These are phyloP conservation scores for Valencia hispanica DNA, from an alignment of 2,797 vertebrate species.

Conservation along the genomic window DNA sequence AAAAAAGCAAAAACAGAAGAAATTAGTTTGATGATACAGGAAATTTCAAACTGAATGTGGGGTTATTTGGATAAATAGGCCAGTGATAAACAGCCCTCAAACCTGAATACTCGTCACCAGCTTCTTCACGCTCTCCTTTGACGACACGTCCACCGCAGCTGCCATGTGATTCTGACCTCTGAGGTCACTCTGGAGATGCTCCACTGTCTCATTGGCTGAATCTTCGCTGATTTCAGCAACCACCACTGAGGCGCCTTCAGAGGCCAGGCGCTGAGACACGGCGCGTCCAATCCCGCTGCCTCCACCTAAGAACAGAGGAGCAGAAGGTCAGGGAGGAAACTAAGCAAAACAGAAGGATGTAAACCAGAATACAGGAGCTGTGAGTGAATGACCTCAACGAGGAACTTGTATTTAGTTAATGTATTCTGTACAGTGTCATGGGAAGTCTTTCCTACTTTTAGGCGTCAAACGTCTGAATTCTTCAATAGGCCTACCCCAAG, in stretches of 20 bases:
- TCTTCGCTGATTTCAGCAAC: slow-evolving; percentile 82
- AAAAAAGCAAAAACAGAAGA: neutral
- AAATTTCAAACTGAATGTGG: neutral
- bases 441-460: neutral
- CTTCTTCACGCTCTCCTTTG: slow-evolving; percentile 69
- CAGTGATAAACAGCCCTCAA: neutral
- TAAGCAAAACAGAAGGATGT: neutral
- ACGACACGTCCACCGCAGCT: slow-evolving; percentile 82
- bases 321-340: neutral
- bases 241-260: slow-evolving; percentile 86
- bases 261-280: slow-evolving; percentile 84
- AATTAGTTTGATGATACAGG: neutral
- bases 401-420: neutral
- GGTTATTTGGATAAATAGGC: too few species aligned
- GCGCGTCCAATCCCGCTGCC: slow-evolving; percentile 89
- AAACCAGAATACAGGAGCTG: neutral
- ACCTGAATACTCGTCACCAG: slow-evolving; percentile 86
- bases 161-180: slow-evolving; percentile 77
- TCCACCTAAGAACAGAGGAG: slow-evolving; percentile 77
- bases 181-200: slow-evolving; percentile 58
- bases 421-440: neutral
- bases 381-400: neutral
- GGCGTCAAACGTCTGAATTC: neutral
- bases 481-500: too few species aligned
- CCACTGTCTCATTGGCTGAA: slow-evolving; percentile 80